These are phyloP conservation scores for Tethya wilhelma DNA, from an alignment of 37 sponge, comb jelly and placozoan genomes.

Conservation along the genomic window DNA sequence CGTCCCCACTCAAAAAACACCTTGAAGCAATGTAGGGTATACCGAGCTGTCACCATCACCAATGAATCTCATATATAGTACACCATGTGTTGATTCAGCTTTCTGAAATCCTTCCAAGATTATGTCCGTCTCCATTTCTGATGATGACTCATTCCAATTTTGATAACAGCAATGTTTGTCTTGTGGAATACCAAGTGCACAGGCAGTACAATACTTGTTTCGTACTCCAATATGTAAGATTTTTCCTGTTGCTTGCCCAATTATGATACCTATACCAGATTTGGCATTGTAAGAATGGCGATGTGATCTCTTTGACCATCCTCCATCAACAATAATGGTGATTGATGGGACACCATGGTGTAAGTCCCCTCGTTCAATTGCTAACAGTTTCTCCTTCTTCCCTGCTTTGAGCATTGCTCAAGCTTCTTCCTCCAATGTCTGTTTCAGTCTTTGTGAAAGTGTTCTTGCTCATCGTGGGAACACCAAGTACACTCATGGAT, in stretches of 20 bases:
- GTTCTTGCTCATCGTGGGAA: neutral
- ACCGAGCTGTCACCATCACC: too few relatives aligned
- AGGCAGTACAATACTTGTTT: conserved; percentile 50
- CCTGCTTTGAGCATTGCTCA: neutral
- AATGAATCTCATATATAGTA: too few relatives aligned
- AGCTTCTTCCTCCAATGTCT: neutral
- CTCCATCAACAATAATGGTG: neutral
- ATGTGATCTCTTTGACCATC: conserved; percentile 25
- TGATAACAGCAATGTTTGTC: conserved; percentile 16
- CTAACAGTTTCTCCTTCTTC: neutral
- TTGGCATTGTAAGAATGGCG: conserved; percentile 35
- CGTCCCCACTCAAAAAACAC: conserved; percentile 30
- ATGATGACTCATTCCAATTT: conserved; percentile 36
- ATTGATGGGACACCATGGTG: neutral
- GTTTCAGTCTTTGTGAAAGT: neutral
- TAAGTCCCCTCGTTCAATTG: neutral
- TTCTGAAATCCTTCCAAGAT: conserved; percentile 49
- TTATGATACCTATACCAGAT: conserved; percentile 46
- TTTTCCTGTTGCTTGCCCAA: conserved; percentile 20
- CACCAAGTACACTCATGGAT: neutral
- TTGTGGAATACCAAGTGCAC: too few relatives aligned
- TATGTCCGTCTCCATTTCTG: conserved; percentile 43
- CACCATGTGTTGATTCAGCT: too few relatives aligned
- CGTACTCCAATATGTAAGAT: conserved; percentile 34
- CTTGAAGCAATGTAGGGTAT: conserved; percentile 12